These are phyloP conservation scores for Eupithecia abbreviata DNA, from an alignment of 2,888 invertebrate species.

Conservation along the genomic window DNA sequence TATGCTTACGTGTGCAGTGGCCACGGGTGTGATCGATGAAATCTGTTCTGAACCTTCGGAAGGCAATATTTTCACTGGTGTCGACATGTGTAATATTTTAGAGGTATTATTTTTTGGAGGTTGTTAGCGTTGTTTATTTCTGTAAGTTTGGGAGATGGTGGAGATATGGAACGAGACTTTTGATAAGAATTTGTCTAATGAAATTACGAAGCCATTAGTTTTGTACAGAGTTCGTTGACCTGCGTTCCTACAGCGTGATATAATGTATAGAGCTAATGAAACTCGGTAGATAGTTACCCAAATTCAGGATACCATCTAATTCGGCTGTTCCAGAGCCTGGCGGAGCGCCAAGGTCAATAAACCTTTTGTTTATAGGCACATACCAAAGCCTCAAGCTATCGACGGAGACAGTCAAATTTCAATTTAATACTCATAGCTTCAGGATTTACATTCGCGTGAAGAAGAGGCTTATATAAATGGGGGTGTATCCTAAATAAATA, in stretches of 20 bases:
- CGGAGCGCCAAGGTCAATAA: constrained; percentile 78
- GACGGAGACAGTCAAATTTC: constrained; percentile 53
- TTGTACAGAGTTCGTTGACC: background rate
- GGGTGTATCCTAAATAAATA: constrained; percentile 80
- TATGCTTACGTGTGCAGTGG: constrained; percentile 54
- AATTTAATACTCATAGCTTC: constrained; percentile 50
- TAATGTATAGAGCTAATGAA: constrained; percentile 8
- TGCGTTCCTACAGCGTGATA: background rate
- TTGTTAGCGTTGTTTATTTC: constrained; percentile 23
- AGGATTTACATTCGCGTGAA: constrained; percentile 60
- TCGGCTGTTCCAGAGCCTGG: constrained; percentile 68
- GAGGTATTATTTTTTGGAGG: constrained; percentile 27
- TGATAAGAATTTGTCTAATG: background rate
- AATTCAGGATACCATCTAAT: constrained; percentile 60
- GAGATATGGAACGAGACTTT: constrained; percentile 11
- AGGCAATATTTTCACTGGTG: constrained; percentile 37
- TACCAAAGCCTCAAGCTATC: constrained; percentile 60
- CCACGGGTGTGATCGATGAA: constrained; percentile 50
- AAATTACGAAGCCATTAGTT: background rate
- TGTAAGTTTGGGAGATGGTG: constrained; percentile 15
- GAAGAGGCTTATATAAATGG: constrained; percentile 64
- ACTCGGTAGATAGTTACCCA: constrained; percentile 37
- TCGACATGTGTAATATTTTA: constrained; percentile 35
- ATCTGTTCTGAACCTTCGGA: constrained; percentile 44
- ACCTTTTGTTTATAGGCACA: constrained; percentile 66